A percentile compares a stretch with the other conserved stretches of the same genome.
These are phyloP conservation scores for Podarcis lilfordi DNA, from an alignment of 2,797 vertebrate species.

Conservation along the genomic window DNA sequence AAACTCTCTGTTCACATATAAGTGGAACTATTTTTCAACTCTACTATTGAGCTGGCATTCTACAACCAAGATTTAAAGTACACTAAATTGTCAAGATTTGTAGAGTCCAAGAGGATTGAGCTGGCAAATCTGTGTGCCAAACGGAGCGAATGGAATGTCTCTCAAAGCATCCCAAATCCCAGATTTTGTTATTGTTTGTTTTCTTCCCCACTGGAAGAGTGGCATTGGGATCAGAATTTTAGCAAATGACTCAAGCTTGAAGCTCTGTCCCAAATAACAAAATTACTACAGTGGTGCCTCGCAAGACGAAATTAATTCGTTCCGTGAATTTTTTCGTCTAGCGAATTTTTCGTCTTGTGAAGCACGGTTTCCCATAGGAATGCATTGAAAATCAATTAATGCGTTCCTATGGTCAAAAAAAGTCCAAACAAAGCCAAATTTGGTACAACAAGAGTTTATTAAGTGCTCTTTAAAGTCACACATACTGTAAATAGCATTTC, in stretches of 20 bases:
- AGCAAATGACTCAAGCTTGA: neutral
- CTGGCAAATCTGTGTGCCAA: too few species aligned
- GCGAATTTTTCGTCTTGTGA: too few species aligned
- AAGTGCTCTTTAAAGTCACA: too few species aligned
- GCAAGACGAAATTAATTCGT: too few species aligned
- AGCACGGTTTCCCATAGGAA: too few species aligned
- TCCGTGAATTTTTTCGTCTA: too few species aligned
- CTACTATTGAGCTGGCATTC: neutral
- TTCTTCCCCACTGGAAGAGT: neutral
- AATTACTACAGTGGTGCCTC: neutral
- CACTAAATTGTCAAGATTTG: neutral
- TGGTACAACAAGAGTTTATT: too few species aligned
- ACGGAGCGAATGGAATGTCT: neutral
- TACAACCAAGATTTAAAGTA: neutral
- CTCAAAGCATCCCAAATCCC: neutral
- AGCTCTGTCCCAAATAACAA: constrained; percentile 29
- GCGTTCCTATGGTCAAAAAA: too few species aligned
- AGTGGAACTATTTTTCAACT: neutral
- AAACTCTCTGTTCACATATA: neutral
- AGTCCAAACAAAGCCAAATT: too few species aligned
- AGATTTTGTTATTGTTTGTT: neutral
- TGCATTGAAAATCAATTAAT: too few species aligned
- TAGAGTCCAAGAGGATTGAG: neutral
- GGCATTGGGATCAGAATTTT: neutral
- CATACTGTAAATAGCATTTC: too few species aligned